Percentiles rank a stretch among this genome's conserved stretches.
These are phyloP conservation scores for Arctia plantaginis DNA, from an alignment of 2,888 invertebrate species.

Conservation along the genomic window DNA sequence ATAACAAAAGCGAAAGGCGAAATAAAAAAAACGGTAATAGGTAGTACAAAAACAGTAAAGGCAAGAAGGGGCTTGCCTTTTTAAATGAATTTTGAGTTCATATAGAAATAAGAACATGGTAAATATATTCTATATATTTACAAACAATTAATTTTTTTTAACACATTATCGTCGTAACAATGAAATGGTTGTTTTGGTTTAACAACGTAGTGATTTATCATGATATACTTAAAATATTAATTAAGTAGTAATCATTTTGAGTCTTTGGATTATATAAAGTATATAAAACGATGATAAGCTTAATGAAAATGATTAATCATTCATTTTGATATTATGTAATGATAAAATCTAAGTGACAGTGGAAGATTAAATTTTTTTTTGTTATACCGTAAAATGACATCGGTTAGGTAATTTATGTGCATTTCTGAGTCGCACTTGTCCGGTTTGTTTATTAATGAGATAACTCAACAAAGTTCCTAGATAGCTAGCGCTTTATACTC, in stretches of 20 bases:
- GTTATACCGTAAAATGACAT: background rate
- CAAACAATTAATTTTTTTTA: background rate
- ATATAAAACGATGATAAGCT: background rate
- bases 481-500: background rate
- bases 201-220: constrained; percentile 1
- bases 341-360: constrained; percentile 2
- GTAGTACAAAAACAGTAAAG: too few relatives aligned
- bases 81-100: background rate
- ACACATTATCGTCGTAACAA: background rate
- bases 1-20: too few relatives aligned
- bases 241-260: background rate
- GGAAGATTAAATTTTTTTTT: background rate
- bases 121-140: background rate
- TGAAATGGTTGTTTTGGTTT: background rate
- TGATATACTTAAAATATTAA: constrained; percentile 1
- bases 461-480: background rate
- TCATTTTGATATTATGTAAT: background rate
- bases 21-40: background rate
- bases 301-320: constrained; percentile 16
- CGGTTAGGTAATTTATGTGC: background rate
- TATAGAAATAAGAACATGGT: background rate
- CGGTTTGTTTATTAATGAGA: background rate
- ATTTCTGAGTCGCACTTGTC: background rate
- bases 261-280: constrained; percentile 1
- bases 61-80: background rate